These are phyloP conservation scores for Empidonax traillii DNA, from an alignment of 2,113 vertebrate species.

Conservation along the genomic window DNA sequence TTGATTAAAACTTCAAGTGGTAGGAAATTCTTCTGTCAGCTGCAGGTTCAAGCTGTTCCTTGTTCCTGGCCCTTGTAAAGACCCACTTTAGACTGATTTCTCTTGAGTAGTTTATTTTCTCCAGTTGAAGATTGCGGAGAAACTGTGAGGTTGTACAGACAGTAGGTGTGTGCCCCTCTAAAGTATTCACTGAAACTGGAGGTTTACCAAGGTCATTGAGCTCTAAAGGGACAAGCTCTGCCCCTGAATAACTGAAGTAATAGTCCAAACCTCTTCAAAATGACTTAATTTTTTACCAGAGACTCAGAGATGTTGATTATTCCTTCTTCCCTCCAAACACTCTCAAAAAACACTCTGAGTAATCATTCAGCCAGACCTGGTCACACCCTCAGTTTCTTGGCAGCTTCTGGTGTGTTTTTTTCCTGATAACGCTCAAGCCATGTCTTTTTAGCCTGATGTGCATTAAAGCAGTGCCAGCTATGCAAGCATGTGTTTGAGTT, in stretches of 20 bases:
- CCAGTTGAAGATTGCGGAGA: neutral
- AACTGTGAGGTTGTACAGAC: neutral
- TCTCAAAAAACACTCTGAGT: neutral
- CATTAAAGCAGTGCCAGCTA: neutral
- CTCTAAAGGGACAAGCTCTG: neutral
- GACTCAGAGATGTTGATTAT: neutral
- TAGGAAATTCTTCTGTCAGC: neutral
- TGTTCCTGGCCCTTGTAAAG: neutral
- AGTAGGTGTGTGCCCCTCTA: neutral
- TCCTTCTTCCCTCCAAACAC: neutral
- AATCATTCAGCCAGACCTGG: conserved; percentile 37
- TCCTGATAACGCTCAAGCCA: neutral
- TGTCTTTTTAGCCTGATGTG: neutral
- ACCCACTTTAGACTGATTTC: neutral
- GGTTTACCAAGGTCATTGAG: neutral
- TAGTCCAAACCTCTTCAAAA: neutral
- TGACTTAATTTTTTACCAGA: neutral
- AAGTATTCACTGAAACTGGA: accelerated
- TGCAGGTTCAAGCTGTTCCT: neutral
- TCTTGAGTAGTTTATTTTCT: neutral
- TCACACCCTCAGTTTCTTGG: conserved; percentile 1
- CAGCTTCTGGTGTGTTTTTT: neutral
- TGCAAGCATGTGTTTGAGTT: neutral
- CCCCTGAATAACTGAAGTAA: neutral
- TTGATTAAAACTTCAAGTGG: neutral